Evolutionary conservation across 2,797 vertebrate species (phyloP), one percentile per base, ranked within the genome.

Genomic region (Gadopsis marmoratus): DNA sequence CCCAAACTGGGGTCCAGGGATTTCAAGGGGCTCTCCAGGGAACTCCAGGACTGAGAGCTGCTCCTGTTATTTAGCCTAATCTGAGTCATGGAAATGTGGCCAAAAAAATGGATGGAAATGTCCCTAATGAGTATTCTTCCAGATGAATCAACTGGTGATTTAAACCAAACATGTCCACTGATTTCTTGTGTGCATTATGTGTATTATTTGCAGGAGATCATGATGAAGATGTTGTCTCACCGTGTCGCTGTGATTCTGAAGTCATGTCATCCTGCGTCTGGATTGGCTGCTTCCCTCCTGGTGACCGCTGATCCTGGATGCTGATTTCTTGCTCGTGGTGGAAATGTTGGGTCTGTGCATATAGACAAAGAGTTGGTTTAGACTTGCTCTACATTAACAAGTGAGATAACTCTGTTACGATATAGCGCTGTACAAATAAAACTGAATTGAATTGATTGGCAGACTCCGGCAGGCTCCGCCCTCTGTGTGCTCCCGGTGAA

Each of bases 401-500:
- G 26, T 26, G 26, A 26, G 26, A 26, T 26, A 26, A 26, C 26
- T 26, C 26, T 26, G 26, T 26, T 26, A 26, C 26, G 26, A 26
- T 26, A 26, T 26, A 26, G 26, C 26, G 26, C 26, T 26, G 26
- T 26, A 26, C 2, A 26, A 26, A 26, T 26, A 26, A 26, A 26
- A 26, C 26, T 26, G 26, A 26, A 26, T 26, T 26, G 26, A 26
- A 26, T 26, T 26, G 26, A 90, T 61, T 72, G 82, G 89, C 75
- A 81, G 91, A 43, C 88, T 87, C n/a, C 68, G 85, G 67, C 76
- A 35, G 64, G 76, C 81, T 45, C 67, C 23, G 9, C 71, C 83
- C 29, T 88, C 89, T 12, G 70, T 41, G 71, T 71, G 79, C 78
- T 92, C 94, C 95, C 96, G 84, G 51, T n/a, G 50, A 74, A 6